Evolutionary conservation across 2,113 vertebrate species (phyloP), one percentile per base, ranked within the genome.

Genomic region (Lepisosteus osseus): DNA sequence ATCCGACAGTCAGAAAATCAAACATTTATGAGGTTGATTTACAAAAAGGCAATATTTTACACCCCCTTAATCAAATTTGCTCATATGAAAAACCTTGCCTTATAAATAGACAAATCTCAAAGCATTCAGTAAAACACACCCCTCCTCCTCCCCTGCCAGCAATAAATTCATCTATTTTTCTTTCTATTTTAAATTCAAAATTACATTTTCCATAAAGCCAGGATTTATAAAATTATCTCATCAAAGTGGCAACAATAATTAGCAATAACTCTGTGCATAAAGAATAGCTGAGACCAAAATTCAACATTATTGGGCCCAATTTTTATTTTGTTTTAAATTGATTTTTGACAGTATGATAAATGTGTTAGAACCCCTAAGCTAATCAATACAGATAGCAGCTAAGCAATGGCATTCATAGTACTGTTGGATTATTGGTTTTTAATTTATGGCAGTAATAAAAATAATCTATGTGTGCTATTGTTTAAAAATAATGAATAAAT

Each of bases 61-160:
- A 57, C 76, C 70, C 68, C 57, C 41, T 61, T 76, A 79, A 79
- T 79, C 75, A 66, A 73, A 79, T 79, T 76, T 72, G 65, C 75
- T 74, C 72, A 68, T 67, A 57, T 62, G 57, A 74, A 59, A 71
- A 70, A 66, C 43, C 72, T 65, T 74, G 47, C 44, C 44, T 64
- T 74, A 76, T 79, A 72, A 72, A 79, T 73, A 72, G 75, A 54
- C 75, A 69, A 43, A 72, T 72, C 9, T 17, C 15, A 7, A 59
- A 59, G 41, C 62, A 65, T 65, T 40, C 62, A 41, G 29, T 65
- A 11, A 65, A 11, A 45, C 14, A 29, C 29, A 29, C 47, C 51
- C 4, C 17, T 4, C 62, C 51, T 29, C 4, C 11, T 13, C 59
- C 14, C 4, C 71, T 74, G 65, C 3, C 15, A 65, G 72, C 74